Evolutionary conservation across 2,888 invertebrate genomes (phyloP), one percentile per base, ranked within the genome.

Genomic region (Dione juno): DNA sequence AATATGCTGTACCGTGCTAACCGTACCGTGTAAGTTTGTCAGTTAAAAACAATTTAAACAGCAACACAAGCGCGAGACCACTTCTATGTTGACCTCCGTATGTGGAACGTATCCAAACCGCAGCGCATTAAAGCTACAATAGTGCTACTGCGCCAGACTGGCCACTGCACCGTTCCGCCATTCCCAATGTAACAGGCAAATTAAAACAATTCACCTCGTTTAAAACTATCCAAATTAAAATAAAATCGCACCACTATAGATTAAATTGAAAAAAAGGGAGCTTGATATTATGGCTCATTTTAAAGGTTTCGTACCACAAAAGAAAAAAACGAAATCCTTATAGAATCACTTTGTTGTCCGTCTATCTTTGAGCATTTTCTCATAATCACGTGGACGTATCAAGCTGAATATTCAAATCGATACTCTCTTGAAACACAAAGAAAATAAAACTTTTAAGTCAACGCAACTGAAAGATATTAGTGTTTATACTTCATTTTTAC

Each of bases 71-170:
- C 67, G 75, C 68, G 79, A 81, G 81, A 85, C 85, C 86, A 87
- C 84, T 89, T 90, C 88, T 89, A 88, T 84, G 84, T 87, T 82
- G 86, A 81, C 82, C 82, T 79, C 81, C 78, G 80, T 81, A 88
- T 87, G 88, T 89, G 89, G 89, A 87, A 81, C 77, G 84, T 83
- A 84, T 89, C 90, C 90, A 90, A 89, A 88, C 89, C 89, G 79
- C 90, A 87, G 77, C 75, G 77, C 85, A 86, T 87, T 86, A 88
- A 86, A 83, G 83, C 85, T 88, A 86, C 88, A 86, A 84, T 84
- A 85, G 83, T 84, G 85, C 83, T 80, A 81, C 79, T 85, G 85
- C 83, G 84, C 84, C 83, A 84, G 81, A 70, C 65, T 66, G 71
- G 69, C 64, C 71, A 43, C 77, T 79, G 76, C 78, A 81, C 81